These are phyloP conservation scores for Psephotus haematonotus DNA, from an alignment of 2,113 vertebrate species.

Conservation along the genomic window DNA sequence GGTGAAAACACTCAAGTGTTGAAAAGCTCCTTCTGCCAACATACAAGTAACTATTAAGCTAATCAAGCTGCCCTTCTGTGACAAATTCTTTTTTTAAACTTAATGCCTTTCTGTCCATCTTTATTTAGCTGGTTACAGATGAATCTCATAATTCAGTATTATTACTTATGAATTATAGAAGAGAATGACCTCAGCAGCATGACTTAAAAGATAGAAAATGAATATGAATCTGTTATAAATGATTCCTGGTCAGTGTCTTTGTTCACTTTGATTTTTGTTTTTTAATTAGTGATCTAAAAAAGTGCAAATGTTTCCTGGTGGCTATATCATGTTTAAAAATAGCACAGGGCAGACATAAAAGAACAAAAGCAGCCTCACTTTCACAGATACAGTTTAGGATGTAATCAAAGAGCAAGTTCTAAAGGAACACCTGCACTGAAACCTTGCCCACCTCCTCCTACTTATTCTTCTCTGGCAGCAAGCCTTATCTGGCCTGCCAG, in stretches of 20 bases:
- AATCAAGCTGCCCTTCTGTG: neutral
- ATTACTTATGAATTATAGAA: neutral
- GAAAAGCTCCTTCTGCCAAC: neutral
- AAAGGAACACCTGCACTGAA: constrained; percentile 62
- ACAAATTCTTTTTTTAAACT: neutral
- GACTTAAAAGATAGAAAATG: neutral
- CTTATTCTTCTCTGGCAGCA: constrained; percentile 37
- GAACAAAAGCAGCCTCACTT: constrained; percentile 32
- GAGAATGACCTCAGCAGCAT: neutral
- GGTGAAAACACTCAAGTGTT: neutral
- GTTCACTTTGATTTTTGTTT: constrained; percentile 24
- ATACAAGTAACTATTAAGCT: neutral
- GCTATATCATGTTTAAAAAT: constrained; percentile 37
- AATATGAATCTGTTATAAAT: neutral
- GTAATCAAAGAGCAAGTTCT: constrained; percentile 4
- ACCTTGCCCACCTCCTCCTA: constrained; percentile 11
- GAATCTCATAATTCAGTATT: neutral
- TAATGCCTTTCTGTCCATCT: neutral
- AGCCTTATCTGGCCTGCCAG: constrained; percentile 21
- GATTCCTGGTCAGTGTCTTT: neutral
- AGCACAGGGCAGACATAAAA: neutral
- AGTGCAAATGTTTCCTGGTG: neutral
- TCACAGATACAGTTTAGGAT: constrained; percentile 24
- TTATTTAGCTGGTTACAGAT: neutral
- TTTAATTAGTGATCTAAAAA: constrained; percentile 10